These are phyloP conservation scores for Alentia gelatinosa DNA, from an alignment of 2,888 invertebrate genomes.

Conservation along the genomic window DNA sequence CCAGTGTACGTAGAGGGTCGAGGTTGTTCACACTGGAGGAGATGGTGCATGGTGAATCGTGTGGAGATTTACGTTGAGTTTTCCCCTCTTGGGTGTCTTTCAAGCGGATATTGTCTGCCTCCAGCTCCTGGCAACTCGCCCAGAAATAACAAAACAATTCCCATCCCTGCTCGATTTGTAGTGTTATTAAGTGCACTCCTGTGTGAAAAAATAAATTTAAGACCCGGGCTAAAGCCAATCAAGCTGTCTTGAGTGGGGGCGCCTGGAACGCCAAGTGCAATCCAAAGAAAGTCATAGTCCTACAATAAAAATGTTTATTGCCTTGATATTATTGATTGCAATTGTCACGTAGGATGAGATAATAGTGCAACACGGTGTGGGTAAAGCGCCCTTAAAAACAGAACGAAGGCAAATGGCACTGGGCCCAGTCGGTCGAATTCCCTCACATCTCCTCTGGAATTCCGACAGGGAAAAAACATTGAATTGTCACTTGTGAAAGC, in stretches of 20 bases:
- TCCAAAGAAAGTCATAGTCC: neutral
- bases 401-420: neutral
- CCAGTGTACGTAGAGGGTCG: too few relatives aligned
- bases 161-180: neutral
- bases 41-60: too few relatives aligned
- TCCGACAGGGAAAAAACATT: neutral
- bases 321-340: constrained; percentile 41
- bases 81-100: too few relatives aligned
- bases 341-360: neutral
- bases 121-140: neutral
- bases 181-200: neutral
- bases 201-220: constrained; percentile 20
- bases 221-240: neutral
- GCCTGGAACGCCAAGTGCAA: neutral
- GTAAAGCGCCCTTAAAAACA: neutral
- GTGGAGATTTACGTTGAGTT: too few relatives aligned
- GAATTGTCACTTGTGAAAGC: constrained; percentile 39
- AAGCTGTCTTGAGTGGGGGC: neutral
- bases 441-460: constrained; percentile 28
- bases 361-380: neutral
- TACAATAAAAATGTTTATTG: neutral
- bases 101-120: neutral
- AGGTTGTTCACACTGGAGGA: too few relatives aligned
- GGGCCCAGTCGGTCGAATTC: neutral
- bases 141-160: neutral